phyloP scores from a whole-genome alignment of 2,113 vertebrate genomes.

The Himantopus leucocephalus region DNA sequence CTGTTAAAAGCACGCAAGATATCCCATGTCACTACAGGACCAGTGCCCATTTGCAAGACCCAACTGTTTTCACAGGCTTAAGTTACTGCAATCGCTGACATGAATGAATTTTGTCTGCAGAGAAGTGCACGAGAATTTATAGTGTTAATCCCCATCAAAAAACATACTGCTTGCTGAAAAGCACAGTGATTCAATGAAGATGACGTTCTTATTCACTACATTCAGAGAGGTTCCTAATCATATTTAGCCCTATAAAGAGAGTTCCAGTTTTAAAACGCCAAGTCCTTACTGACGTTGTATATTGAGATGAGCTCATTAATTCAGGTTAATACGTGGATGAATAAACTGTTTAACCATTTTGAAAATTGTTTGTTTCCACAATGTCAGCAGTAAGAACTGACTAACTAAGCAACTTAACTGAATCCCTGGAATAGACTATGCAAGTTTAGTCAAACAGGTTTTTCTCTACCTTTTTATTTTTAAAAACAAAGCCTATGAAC shows the following conservation, averaged over 20 bases:
- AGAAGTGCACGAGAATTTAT: not conserved
- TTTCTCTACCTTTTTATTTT: not conserved
- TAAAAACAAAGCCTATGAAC: not conserved
- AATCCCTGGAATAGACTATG: not conserved
- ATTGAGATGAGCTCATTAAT: not conserved
- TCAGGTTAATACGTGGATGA: not conserved
- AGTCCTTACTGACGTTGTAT: not conserved
- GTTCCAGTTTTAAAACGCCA: not conserved
- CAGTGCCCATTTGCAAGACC: not conserved
- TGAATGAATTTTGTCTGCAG: not conserved
- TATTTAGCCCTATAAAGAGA: not conserved
- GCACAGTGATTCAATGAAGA: not conserved
- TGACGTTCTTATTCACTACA: not conserved
- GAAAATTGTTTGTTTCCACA: not conserved
- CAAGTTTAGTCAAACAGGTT: not conserved
- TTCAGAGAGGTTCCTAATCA: not conserved
- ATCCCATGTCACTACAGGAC: not conserved
- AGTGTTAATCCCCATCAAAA: not conserved
- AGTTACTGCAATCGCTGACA: not conserved
- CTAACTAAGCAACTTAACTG: not conserved
- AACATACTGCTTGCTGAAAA: not conserved
- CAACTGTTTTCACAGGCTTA: fast-evolving
- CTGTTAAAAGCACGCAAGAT: not conserved
- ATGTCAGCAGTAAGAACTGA: not conserved
- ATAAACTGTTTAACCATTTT: not conserved